Evolutionary conservation across 2,888 invertebrate genomes (phyloP).

Genomic region (Liopterus haemorrhoidalis): DNA sequence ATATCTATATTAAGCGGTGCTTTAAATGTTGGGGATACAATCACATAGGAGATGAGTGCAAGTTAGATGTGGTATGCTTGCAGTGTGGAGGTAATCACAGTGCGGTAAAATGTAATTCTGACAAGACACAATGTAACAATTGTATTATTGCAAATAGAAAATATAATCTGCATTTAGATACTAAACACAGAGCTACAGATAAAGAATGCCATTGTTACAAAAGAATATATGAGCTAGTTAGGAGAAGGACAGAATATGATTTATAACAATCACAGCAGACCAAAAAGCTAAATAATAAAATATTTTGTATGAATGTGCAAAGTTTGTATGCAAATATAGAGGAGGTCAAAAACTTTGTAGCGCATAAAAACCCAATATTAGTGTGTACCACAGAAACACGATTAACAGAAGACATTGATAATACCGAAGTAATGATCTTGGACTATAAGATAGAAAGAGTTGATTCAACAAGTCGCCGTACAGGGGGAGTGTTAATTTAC

Average conservation of each 20-base stretch:
- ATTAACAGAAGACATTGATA: no score
- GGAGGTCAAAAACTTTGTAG: not conserved
- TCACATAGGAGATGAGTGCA: not conserved
- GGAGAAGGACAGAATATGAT: not conserved
- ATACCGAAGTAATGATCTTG: no score
- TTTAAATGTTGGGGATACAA: not conserved
- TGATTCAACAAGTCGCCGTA: no score
- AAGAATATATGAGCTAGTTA: no score
- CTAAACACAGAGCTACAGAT: slow-evolving; percentile 1
- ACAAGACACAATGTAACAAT: not conserved
- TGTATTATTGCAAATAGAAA: not conserved
- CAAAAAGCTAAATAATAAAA: not conserved
- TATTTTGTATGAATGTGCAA: slow-evolving; percentile 1
- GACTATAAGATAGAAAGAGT: no score
- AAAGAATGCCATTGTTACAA: not conserved
- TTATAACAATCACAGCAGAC: not conserved
- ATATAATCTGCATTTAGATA: not conserved
- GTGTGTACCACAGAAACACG: no score
- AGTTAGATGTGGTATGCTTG: not conserved
- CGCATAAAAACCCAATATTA: not conserved
- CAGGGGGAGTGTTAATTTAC: no score
- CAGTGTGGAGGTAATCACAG: not conserved
- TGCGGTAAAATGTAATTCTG: not conserved
- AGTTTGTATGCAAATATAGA: slow-evolving; percentile 1
- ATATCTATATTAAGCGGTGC: not conserved